Conservation (phyloP, 2,113 vertebrate species). For the Pionites leucogaster region DNA sequence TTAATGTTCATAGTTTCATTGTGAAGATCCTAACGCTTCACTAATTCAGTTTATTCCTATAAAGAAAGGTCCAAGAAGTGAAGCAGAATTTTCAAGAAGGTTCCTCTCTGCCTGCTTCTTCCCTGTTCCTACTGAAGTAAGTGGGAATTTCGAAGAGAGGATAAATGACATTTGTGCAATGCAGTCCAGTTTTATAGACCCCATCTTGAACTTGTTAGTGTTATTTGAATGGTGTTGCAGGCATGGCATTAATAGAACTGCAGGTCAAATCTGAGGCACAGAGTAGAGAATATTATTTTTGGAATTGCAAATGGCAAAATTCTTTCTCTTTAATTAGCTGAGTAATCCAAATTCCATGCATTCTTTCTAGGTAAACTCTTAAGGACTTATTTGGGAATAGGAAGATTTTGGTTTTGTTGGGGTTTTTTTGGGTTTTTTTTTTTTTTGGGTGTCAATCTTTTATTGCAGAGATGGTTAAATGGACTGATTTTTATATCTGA, state of each 20-base stretch:
- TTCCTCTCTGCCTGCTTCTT: background rate
- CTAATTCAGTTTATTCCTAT: background rate
- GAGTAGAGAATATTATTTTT: background rate
- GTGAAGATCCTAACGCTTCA: background rate
- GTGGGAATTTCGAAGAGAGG: background rate
- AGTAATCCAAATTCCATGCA: background rate
- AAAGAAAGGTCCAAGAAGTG: background rate
- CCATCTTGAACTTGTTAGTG: background rate
- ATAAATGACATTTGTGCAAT: background rate
- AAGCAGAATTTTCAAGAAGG: background rate
- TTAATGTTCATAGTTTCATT: background rate
- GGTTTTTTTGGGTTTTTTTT: no score
- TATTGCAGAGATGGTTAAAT: slow-evolving; percentile 27
- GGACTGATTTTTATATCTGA: slow-evolving; percentile 3
- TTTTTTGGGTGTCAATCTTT: background rate
- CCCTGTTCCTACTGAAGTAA: background rate
- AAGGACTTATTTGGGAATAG: background rate
- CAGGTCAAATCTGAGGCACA: background rate
- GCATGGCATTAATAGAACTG: background rate
- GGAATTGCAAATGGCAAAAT: background rate
- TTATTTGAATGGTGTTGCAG: background rate
- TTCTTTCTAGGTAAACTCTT: background rate
- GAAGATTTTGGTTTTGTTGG: background rate
- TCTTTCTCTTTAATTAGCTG: background rate
- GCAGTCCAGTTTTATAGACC: background rate